phyloP scores from a whole-genome alignment of 2,797 vertebrate genomes.

The Mallotus villosus region DNA sequence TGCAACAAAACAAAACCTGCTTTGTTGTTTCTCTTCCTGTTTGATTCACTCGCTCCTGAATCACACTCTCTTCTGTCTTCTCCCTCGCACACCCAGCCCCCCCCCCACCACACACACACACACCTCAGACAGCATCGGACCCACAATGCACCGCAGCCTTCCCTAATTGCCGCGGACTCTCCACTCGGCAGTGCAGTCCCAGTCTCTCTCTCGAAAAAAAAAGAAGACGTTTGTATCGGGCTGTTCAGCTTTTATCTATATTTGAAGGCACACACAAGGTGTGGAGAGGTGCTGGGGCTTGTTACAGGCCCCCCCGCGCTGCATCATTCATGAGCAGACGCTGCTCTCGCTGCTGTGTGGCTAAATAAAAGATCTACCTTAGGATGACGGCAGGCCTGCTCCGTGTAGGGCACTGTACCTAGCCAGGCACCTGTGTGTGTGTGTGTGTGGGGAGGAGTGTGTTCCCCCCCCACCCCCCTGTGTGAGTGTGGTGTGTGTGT shows the following conservation, averaged over 20 bases:
- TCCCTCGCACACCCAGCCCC: neutral
- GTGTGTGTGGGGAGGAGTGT: neutral
- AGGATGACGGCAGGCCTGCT: conserved; percentile 54
- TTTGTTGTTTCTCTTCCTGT: neutral
- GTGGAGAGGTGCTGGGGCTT: conserved; percentile 89
- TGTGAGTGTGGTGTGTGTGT: conserved; percentile 4
- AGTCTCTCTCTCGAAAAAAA: conserved; percentile 66
- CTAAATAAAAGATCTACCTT: conserved; percentile 82
- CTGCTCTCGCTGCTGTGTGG: conserved; percentile 73
- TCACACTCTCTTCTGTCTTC: neutral
- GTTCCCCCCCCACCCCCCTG: too few relatives aligned
- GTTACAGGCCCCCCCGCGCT: conserved; percentile 84
- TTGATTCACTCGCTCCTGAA: neutral
- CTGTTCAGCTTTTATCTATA: conserved; percentile 98
- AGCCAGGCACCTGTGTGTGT: conserved; percentile 53
- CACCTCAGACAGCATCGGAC: conserved; percentile 4
- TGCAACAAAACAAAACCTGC: neutral
- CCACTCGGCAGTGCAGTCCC: conserved; percentile 64
- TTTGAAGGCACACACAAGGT: conserved; percentile 98
- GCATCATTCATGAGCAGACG: conserved; percentile 89
- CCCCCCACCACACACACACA: neutral
- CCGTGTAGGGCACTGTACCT: conserved; percentile 45
- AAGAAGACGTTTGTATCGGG: conserved; percentile 62
- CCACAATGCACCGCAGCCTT: conserved; percentile 55
- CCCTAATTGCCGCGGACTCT: conserved; percentile 78